These are phyloP conservation scores for Idaea biselata DNA, from an alignment of 2,888 invertebrate species.

Conservation along the genomic window DNA sequence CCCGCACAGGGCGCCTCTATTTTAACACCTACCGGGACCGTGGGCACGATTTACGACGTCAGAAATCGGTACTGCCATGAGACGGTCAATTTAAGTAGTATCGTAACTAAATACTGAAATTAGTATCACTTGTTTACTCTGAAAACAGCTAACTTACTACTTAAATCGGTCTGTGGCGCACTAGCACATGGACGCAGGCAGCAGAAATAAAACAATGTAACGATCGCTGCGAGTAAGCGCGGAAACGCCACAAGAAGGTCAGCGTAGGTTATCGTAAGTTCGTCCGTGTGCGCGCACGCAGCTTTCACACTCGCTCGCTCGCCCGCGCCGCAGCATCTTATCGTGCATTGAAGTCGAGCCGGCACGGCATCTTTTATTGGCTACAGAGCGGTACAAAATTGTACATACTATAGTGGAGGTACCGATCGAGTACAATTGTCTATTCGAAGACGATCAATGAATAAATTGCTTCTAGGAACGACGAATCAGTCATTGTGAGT, in stretches of 20 bases:
- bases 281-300: constrained; percentile 41
- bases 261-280: constrained; percentile 55
- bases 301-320: constrained; percentile 53
- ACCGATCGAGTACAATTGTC: not conserved
- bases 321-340: constrained; percentile 33
- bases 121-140: constrained; percentile 30
- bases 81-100: constrained; percentile 48
- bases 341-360: constrained; percentile 33
- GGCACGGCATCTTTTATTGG: constrained; percentile 45
- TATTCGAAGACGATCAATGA: constrained; percentile 19
- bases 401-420: constrained; percentile 30
- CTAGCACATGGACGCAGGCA: constrained; percentile 17
- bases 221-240: constrained; percentile 33
- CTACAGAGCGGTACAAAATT: constrained; percentile 31
- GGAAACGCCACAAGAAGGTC: constrained; percentile 63
- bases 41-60: constrained; percentile 74
- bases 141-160: constrained; percentile 21
- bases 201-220: constrained; percentile 17
- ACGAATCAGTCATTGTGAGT: constrained; percentile 52
- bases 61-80: constrained; percentile 40
- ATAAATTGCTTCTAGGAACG: constrained; percentile 36
- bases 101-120: constrained; percentile 32
- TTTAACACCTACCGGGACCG: constrained; percentile 73
- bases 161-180: constrained; percentile 13
- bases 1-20: constrained; percentile 77